Evolutionary conservation across 1,140 invertebrate species (phyloP).

Genomic region (Drosophila aff.): DNA sequence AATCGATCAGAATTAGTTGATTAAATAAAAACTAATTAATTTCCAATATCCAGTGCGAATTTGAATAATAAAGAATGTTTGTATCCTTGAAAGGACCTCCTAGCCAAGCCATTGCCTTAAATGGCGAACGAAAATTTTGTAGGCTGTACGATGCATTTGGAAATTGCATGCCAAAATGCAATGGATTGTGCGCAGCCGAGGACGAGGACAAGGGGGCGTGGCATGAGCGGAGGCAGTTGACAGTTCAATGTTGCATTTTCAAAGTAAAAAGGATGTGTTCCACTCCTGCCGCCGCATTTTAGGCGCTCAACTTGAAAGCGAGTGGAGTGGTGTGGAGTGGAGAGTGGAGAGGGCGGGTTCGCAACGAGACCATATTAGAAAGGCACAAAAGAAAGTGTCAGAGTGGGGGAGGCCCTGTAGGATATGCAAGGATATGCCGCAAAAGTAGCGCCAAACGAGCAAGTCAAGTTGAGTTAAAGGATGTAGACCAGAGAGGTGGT

Average conservation of each 20-base stretch:
- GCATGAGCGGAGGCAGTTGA: conserved; percentile 51
- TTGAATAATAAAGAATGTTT: neutral
- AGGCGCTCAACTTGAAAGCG: conserved; percentile 69
- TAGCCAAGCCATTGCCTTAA: neutral
- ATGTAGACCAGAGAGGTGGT: conserved; percentile 8
- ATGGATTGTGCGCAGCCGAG: conserved; percentile 44
- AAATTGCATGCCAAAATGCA: conserved; percentile 78
- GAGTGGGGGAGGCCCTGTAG: conserved; percentile 16
- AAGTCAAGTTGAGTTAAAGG: conserved; percentile 63
- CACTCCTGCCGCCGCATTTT: conserved; percentile 50
- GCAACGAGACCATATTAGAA: conserved; percentile 44
- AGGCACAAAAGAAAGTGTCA: conserved; percentile 62
- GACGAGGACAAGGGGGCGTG: conserved; percentile 1
- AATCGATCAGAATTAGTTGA: neutral
- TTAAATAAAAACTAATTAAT: too few relatives aligned
- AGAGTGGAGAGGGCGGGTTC: neutral
- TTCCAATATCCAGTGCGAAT: neutral
- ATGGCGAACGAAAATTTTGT: conserved; percentile 11
- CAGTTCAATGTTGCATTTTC: conserved; percentile 79
- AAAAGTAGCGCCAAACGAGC: conserved; percentile 71
- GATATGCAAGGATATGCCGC: conserved; percentile 55
- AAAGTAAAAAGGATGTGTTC: conserved; percentile 58
- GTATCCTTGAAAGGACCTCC: neutral
- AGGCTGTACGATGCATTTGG: conserved; percentile 57
- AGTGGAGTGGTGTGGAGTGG: conserved; percentile 4